A percentile compares a stretch with the other conserved stretches of the same genome.
Evolutionary conservation across 2,888 invertebrate genomes (phyloP).

Genomic region (Eumacrocentrus americanus): DNA sequence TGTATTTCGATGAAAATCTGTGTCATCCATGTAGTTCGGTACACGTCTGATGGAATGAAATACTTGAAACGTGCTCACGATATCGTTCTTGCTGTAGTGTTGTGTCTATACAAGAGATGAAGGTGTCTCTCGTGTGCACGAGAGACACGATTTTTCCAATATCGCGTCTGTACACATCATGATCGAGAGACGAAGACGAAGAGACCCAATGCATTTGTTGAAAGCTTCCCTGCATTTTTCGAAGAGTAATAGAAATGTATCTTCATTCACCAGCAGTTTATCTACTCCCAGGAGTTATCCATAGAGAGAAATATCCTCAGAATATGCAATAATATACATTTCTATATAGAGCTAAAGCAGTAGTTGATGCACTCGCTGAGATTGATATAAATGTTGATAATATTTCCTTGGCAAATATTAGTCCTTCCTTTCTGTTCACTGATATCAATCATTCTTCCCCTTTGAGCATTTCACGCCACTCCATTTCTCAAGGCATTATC

Average conservation of each 20-base stretch:
- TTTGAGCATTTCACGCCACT: not conserved
- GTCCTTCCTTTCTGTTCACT: not conserved
- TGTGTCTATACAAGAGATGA: not conserved
- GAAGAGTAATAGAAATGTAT: constrained; percentile 8
- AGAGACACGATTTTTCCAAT: not conserved
- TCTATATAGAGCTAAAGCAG: too few species aligned
- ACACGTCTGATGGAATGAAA: constrained; percentile 4
- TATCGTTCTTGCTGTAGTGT: not conserved
- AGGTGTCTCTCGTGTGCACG: not conserved
- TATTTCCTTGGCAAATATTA: not conserved
- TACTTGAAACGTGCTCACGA: constrained; percentile 7
- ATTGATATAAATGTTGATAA: constrained; percentile 15
- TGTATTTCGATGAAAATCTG: constrained; percentile 14
- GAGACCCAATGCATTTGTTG: not conserved
- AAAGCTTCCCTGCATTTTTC: constrained; percentile 7
- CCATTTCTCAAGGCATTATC: constrained; percentile 4
- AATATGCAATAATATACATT: too few species aligned
- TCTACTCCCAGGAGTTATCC: too few species aligned
- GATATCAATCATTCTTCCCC: constrained; percentile 10
- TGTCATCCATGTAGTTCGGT: constrained; percentile 4
- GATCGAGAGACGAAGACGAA: constrained; percentile 5
- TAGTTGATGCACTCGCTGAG: constrained; percentile 2
- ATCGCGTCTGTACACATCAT: constrained; percentile 3
- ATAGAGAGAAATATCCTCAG: too few species aligned
- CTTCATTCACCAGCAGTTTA: too few species aligned